Base-by-base conservation (phyloP, 2,113 vertebrate genomes). In the Lutjanus erythropterus region DNA sequence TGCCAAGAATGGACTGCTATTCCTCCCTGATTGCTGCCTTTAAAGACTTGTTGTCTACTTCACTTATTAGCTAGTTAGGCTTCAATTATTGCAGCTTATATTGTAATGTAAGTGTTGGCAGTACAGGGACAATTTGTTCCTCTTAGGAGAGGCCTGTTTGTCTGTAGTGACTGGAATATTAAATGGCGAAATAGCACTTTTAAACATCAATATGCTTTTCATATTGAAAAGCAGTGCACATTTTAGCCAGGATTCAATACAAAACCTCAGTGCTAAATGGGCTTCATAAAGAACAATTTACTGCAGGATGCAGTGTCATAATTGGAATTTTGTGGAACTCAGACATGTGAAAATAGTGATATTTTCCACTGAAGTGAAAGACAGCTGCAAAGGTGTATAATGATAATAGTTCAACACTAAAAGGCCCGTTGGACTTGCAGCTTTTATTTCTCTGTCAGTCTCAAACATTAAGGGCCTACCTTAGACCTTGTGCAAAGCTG, bases 21-120 rank as follows among this genome's bases (percentile, higher is more conserved):
- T 35, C 41, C 11, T 78, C 62, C 68, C 44, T 59, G 29, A 41
- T 23, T 69, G 52, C 41, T 61, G 64, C 74, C 46, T 74, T 65
- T 5, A 55, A 75, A 78, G 37, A 49, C 25, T 81, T n/a, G 71
- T 39, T 76, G 19, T 68, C 65, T 16, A 61, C 11, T 31, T n/a
- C 6, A 71, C 66, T 75, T 25, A 73, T 77, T 53, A 46, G 49
- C 27, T 33, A 58, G 61, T 71, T 60, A 46, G 29, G 64, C 55
- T 56, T 55, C 29, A 33, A 62, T 50, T 55, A 44, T 56, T 35
- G 37, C 35, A 60, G 59, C 68, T 60, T 27, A 2, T 23, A 65
- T 60, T n/a, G 1, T 55, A 47, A 55, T 66, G 18, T 33, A 67
- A 56, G 52, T 84, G 50, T 66, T 84, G 52, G 56, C 47, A 50